Conservation (phyloP, 35 echinoderm and acorn worm genomes). For the Patiria miniata region DNA sequence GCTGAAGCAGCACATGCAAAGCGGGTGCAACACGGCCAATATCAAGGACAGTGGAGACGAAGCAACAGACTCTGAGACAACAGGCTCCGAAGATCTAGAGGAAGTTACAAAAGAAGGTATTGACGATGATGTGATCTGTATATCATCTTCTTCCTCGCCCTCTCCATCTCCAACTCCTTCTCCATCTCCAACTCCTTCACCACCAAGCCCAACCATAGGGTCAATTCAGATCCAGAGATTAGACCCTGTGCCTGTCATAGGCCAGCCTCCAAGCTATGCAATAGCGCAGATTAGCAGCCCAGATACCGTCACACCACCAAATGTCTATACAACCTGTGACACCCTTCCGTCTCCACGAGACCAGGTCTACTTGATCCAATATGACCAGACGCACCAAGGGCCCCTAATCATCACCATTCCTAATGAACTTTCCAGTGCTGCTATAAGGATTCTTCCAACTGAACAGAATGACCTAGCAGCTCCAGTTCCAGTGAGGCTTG, state of each 20-base stretch:
- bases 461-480: background rate
- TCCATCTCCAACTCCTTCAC: too few relatives aligned
- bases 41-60: background rate
- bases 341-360: background rate
- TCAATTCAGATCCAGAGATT: conserved; percentile 14
- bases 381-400: background rate
- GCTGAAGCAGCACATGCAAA: background rate
- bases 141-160: background rate
- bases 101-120: background rate
- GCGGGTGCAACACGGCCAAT: background rate
- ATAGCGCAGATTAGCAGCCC: background rate
- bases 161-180: conserved; percentile 2
- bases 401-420: background rate
- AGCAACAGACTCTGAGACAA: background rate
- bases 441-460: background rate
- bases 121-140: background rate
- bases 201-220: background rate
- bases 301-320: background rate
- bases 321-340: background rate
- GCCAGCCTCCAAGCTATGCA: background rate
- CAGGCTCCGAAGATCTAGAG: background rate
- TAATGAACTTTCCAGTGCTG: background rate
- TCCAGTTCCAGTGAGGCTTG: background rate
- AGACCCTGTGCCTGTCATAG: background rate
- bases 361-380: conserved; percentile 3